Conservation (phyloP, 2,797 vertebrate genomes). For the Agapornis canus region DNA sequence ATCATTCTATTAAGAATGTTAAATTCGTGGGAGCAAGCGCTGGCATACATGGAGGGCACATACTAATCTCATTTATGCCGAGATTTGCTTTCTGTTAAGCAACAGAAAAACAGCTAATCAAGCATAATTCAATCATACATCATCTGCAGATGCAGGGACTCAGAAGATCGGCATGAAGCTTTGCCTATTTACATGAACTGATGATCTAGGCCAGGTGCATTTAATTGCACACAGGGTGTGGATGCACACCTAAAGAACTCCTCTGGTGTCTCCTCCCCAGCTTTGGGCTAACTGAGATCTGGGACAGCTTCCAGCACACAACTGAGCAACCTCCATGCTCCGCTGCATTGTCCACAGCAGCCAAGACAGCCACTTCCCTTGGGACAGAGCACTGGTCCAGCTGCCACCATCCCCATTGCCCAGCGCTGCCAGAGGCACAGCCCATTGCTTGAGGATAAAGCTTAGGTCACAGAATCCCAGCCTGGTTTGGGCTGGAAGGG, state of each 20-base stretch:
- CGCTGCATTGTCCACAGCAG: neutral
- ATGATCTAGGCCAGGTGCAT: slow-evolving; percentile 46
- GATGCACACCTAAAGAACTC: slow-evolving; percentile 21
- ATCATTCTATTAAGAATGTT: slow-evolving; percentile 55
- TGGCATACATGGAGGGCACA: slow-evolving; percentile 44
- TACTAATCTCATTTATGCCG: slow-evolving; percentile 66
- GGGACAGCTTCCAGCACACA: slow-evolving; percentile 10
- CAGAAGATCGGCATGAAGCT: slow-evolving; percentile 38
- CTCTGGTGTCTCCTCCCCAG: neutral
- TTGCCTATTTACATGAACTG: slow-evolving; percentile 14
- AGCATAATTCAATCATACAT: slow-evolving; percentile 70
- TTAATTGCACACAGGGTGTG: neutral
- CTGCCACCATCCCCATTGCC: neutral
- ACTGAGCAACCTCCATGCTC: neutral
- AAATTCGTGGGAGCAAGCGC: slow-evolving; percentile 54
- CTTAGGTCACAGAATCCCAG: neutral
- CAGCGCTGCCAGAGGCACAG: neutral
- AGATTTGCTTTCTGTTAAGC: slow-evolving; percentile 71
- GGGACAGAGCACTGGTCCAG: neutral
- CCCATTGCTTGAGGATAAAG: neutral
- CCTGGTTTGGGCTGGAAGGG: neutral
- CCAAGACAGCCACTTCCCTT: neutral
- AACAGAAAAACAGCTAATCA: slow-evolving; percentile 68
- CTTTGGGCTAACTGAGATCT: neutral
- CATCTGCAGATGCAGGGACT: slow-evolving; percentile 60